These are phyloP conservation scores for Pyrgus malvae DNA, from an alignment of 2,888 invertebrate genomes.

Conservation along the genomic window DNA sequence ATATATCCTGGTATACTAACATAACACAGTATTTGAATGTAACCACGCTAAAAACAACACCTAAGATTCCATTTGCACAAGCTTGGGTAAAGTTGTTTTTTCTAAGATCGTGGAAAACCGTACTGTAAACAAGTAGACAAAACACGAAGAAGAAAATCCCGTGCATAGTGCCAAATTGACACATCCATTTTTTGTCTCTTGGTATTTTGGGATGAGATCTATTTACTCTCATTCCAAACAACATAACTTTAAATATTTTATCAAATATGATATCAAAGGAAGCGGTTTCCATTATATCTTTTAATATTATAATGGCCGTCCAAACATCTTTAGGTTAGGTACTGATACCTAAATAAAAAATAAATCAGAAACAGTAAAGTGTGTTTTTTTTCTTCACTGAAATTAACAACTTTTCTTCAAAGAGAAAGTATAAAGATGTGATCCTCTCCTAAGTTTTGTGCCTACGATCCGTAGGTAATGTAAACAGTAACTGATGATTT, in stretches of 20 bases:
- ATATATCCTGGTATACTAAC: constrained; percentile 35
- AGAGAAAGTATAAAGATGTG: too few species aligned
- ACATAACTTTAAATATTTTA: constrained; percentile 10
- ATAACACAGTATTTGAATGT: constrained; percentile 35
- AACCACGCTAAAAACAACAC: constrained; percentile 31
- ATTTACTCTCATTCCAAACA: constrained; percentile 14
- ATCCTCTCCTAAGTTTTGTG: too few species aligned
- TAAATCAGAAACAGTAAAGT: too few species aligned
- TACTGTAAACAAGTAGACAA: constrained; percentile 33
- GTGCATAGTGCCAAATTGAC: constrained; percentile 10
- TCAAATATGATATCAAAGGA: constrained; percentile 9
- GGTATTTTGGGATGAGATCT: constrained; percentile 17
- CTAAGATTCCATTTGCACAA: constrained; percentile 36
- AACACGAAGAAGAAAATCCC: constrained; percentile 9
- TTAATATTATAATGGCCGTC: too few species aligned
- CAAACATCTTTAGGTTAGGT: too few species aligned
- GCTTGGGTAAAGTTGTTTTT: constrained; percentile 33
- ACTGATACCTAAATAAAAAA: too few species aligned
- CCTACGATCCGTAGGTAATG: too few species aligned
- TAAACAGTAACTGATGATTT: too few species aligned
- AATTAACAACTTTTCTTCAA: too few species aligned
- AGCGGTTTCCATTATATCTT: background rate
- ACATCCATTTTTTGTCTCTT: constrained; percentile 20
- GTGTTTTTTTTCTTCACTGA: too few species aligned
- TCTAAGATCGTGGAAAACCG: constrained; percentile 33